Percentiles rank a stretch among this genome's conserved stretches.
These are phyloP conservation scores for Aphodius granarius DNA, from an alignment of 2,888 invertebrate genomes.

Conservation along the genomic window DNA sequence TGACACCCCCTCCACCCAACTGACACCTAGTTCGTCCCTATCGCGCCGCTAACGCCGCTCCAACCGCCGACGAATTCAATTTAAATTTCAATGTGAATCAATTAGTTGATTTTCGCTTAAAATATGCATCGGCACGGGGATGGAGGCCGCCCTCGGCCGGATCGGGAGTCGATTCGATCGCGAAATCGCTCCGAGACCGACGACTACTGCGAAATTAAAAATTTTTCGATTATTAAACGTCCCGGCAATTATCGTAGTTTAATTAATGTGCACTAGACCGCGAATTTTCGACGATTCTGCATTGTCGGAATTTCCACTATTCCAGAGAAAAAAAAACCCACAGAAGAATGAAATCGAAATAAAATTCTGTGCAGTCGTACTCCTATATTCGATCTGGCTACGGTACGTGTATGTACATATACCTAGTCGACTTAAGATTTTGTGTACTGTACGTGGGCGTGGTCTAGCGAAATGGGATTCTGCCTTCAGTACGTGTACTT, in stretches of 20 bases:
- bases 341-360: background rate
- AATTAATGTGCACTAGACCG: conserved; percentile 25
- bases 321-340: background rate
- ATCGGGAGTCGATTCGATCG: conserved; percentile 5
- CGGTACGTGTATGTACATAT: no score
- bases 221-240: conserved; percentile 26
- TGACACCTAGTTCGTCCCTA: conserved; percentile 6
- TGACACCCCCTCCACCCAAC: conserved; percentile 14
- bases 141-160: background rate
- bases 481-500: no score
- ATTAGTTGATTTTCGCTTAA: conserved; percentile 28
- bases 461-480: no score
- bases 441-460: no score
- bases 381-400: no score
- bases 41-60: conserved; percentile 4
- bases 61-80: conserved; percentile 33
- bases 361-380: no score
- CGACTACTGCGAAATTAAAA: conserved; percentile 17
- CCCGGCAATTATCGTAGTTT: conserved; percentile 25
- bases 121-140: conserved; percentile 19
- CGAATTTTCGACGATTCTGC: conserved; percentile 18
- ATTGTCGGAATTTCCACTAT: conserved; percentile 17
- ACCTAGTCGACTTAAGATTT: no score
- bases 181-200: conserved; percentile 3
- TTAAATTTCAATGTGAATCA: conserved; percentile 37